These are phyloP conservation scores for Podiceps cristatus DNA, from an alignment of 2,113 vertebrate genomes.

Conservation along the genomic window DNA sequence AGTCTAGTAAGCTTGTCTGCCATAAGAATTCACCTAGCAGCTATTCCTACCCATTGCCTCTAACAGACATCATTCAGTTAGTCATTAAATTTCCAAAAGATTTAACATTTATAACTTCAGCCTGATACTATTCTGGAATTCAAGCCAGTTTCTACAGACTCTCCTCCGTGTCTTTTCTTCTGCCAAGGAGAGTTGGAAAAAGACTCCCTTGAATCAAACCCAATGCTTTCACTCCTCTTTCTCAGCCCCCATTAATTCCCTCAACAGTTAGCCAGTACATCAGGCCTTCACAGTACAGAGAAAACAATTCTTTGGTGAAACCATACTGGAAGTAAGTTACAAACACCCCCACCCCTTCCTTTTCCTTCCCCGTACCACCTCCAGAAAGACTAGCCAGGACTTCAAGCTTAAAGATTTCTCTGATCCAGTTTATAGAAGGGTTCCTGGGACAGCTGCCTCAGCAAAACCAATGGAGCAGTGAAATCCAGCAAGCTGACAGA, in stretches of 20 bases:
- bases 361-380: not conserved
- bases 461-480: not conserved
- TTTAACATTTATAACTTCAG: not conserved
- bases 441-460: not conserved
- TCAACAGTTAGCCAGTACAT: not conserved
- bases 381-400: not conserved
- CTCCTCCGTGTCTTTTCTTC: not conserved
- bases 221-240: not conserved
- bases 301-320: not conserved
- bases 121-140: not conserved
- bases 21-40: not conserved
- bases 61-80: not conserved
- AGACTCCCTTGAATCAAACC: not conserved
- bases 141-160: not conserved
- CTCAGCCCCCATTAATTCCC: not conserved
- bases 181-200: not conserved
- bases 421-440: not conserved
- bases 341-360: accelerated
- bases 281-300: not conserved
- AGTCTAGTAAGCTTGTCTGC: not conserved
- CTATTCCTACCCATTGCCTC: not conserved
- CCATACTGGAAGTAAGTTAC: not conserved
- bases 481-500: not conserved
- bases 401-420: not conserved
- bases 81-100: not conserved